Base-by-base conservation (phyloP, 2,888 invertebrate genomes). In the Leptopilina myrica region DNA sequence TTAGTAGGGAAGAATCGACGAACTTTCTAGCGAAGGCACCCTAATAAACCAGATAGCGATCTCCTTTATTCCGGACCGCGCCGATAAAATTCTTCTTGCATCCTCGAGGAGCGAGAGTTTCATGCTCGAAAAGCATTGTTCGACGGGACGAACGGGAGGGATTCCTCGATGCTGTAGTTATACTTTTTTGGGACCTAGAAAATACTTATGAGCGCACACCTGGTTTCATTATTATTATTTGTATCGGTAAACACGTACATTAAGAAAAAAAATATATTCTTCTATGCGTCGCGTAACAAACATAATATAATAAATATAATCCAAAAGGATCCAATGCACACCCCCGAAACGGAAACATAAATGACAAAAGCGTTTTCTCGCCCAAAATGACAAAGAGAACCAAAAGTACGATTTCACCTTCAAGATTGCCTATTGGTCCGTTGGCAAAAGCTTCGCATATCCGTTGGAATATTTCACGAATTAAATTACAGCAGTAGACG, bases 271-370 rank as follows among this genome's bases (percentile, higher is more conserved):
- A 33, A 33, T 4, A 33, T 33, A 33, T 33, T 33, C 33, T 33
- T 33, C 33, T 82, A 76, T 46, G 76, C 12, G 43, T 69, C 83
- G 78, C 83, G 79, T 80, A 77, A 81, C 79, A 80, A 82, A 78
- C 33, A 66, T 69, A 67, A 77, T 78, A 77, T 76, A 76, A 81
- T 80, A 77, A 66, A 26, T 33, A 33, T 33, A 65, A 62, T 64
- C 64, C 73, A 26, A 78, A 78, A 62, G 79, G 76, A 69, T 79
- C 78, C 78, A 80, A 75, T 65, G 82, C 86, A 85, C 90, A 89
- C 89, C 89, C 89, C 88, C 89, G 84, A 87, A 83, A 87, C 88
- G 89, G 89, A 89, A 90, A 89, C 87, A 87, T 87, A 86, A 88
- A 90, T 90, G 90, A 90, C 90, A 90, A 90, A 20, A 89, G 88